Conservation (phyloP, 30 jellyfish, hydroid and myxozoan species). For the Hydractinia symbiolongicarpus region DNA sequence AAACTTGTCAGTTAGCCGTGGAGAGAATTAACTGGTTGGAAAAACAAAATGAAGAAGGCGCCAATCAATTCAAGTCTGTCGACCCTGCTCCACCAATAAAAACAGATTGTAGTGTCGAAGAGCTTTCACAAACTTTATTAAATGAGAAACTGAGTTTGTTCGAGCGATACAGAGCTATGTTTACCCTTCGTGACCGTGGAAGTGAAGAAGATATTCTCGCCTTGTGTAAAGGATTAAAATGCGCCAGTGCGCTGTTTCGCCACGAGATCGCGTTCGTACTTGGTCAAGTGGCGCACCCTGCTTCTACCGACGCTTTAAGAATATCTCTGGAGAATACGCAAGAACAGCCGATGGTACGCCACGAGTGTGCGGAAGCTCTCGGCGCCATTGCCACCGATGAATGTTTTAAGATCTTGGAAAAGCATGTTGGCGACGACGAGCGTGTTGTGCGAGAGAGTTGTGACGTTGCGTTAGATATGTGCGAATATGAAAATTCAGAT, state of each 20-base stretch:
- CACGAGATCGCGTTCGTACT: slow-evolving; percentile 95
- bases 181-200: slow-evolving; percentile 66
- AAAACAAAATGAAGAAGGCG: not conserved
- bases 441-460: slow-evolving; percentile 89
- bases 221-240: slow-evolving; percentile 64
- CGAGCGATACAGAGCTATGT: slow-evolving; percentile 95
- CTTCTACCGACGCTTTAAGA: slow-evolving; percentile 56
- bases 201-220: slow-evolving; percentile 57
- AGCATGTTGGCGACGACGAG: slow-evolving; percentile 47
- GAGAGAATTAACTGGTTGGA: slow-evolving; percentile 77
- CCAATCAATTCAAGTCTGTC: slow-evolving; percentile 48
- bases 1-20: slow-evolving; percentile 87
- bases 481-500: slow-evolving; percentile 67
- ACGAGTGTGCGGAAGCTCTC: slow-evolving; percentile 98
- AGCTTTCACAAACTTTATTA: slow-evolving; percentile 36
- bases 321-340: slow-evolving; percentile 28
- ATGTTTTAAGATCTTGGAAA: slow-evolving; percentile 40
- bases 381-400: slow-evolving; percentile 88
- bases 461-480: slow-evolving; percentile 90
- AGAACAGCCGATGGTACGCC: slow-evolving; percentile 97
- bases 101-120: slow-evolving; percentile 16
- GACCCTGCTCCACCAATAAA: slow-evolving; percentile 97
- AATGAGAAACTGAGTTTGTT: slow-evolving; percentile 63
- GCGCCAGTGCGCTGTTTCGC: slow-evolving; percentile 87
- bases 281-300: slow-evolving; percentile 90